Evolutionary conservation across 2,113 vertebrate species (phyloP), one percentile per base, ranked within the genome.

Genomic region (Ammodramus savannarum): DNA sequence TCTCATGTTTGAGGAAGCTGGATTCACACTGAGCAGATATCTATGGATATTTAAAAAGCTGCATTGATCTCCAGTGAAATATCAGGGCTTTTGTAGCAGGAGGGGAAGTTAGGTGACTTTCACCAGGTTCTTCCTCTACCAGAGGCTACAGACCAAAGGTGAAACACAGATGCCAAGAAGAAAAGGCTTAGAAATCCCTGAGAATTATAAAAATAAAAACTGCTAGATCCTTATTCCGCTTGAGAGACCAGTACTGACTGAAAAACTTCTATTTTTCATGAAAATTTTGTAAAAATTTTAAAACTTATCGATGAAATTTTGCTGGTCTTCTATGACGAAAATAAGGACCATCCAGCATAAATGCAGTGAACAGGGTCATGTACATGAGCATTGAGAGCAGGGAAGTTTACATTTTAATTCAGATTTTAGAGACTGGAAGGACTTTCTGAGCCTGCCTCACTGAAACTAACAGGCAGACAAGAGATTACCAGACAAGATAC

Each of bases 191-290:
- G 44, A 76, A 93, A 82, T 26, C 5, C 27, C 27, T 27, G 3
- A 83, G n/a, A 32, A 76, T 21, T 41, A 38, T 6, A 59, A 67
- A 71, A 87, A 26, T 39, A 32, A 57, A 75, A 85, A 44, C 7
- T 38, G 6, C 1, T 67, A 15, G 2, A 0, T 15, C 3, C 9
- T 46, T 7, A 21, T 68, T 61, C 8, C 62, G 6, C 14, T 76
- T 43, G 17, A 61, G 7, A 52, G 5, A 57, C 18, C 41, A 44
- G 5, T 54, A 72, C 12, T 54, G 27, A 73, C 13, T 31, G 31
- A 46, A 86, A 66, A 48, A 2, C 1, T 31, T 22, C 5, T 54
- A 9, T 20, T 72, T 95, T 65, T 16, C 3, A 44, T 39, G 5
- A 3, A 59, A 55, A 46, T 9, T 51, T 76, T 59, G 3, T 11